phyloP scores from a whole-genome alignment of 2,888 invertebrate species.

The Idaea straminata region DNA sequence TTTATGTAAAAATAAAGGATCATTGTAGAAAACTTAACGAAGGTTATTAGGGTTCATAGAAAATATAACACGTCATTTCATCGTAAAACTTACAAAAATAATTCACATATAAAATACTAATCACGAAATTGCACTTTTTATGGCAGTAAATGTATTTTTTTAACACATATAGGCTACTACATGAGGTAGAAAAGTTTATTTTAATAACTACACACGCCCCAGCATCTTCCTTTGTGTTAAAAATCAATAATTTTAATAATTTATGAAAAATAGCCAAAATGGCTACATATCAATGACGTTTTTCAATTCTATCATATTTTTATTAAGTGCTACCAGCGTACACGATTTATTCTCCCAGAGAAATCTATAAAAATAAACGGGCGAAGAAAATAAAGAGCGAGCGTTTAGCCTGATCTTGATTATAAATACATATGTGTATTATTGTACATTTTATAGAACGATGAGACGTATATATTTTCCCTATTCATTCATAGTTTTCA shows the following conservation, averaged over 20 bases:
- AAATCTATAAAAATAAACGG: too few relatives aligned
- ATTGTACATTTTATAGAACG: too few relatives aligned
- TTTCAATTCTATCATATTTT: constrained; percentile 20
- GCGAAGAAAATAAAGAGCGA: too few relatives aligned
- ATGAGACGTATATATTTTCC: too few relatives aligned
- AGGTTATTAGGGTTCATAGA: not conserved
- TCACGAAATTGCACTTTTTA: not conserved
- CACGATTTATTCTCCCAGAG: not conserved
- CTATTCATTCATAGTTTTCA: too few relatives aligned
- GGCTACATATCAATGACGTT: constrained; percentile 43
- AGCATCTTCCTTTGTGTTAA: constrained; percentile 41
- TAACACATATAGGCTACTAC: constrained; percentile 6
- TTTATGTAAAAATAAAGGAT: not conserved
- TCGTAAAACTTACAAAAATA: constrained; percentile 56
- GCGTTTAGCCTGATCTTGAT: too few relatives aligned
- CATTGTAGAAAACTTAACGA: not conserved
- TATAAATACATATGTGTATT: too few relatives aligned
- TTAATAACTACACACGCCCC: constrained; percentile 24
- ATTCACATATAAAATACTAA: constrained; percentile 17
- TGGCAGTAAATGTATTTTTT: constrained; percentile 4
- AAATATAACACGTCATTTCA: constrained; percentile 58
- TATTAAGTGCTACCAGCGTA: constrained; percentile 3
- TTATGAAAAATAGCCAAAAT: constrained; percentile 55
- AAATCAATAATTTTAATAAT: constrained; percentile 58
- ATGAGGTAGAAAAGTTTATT: not conserved